Conservation (phyloP, 2,888 invertebrate genomes). For the Tortricodes alternella region DNA sequence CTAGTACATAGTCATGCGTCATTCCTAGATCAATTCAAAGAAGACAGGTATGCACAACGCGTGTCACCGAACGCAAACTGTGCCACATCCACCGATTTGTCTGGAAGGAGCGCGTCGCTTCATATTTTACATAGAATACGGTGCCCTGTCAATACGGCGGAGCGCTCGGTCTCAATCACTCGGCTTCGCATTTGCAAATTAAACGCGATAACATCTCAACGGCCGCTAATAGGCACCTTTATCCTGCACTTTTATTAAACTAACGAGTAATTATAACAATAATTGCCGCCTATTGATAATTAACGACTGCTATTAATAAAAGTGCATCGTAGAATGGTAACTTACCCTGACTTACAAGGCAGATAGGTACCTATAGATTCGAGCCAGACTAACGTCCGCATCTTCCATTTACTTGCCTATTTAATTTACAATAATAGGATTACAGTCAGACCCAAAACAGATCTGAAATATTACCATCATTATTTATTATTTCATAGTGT, state of each 20-base stretch:
- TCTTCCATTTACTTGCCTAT: too few relatives aligned
- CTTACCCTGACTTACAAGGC: too few relatives aligned
- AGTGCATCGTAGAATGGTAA: too few relatives aligned
- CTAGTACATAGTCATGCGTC: neutral
- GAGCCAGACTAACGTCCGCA: too few relatives aligned
- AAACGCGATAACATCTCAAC: slow-evolving; percentile 59
- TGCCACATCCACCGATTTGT: slow-evolving; percentile 59
- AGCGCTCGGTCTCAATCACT: slow-evolving; percentile 74
- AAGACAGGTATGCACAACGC: neutral
- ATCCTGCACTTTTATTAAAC: slow-evolving; percentile 31
- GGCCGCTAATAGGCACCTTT: slow-evolving; percentile 32
- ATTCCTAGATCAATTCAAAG: neutral
- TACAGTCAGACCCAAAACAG: too few relatives aligned
- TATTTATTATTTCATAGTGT: too few relatives aligned
- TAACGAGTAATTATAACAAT: slow-evolving; percentile 2
- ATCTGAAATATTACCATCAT: too few relatives aligned
- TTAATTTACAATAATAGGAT: too few relatives aligned
- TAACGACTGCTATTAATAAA: neutral
- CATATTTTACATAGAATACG: slow-evolving; percentile 82
- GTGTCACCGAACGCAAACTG: slow-evolving; percentile 4
- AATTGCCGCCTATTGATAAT: neutral
- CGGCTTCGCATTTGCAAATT: slow-evolving; percentile 72
- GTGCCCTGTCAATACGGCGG: slow-evolving; percentile 65
- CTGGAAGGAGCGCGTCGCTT: slow-evolving; percentile 56
- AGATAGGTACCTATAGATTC: too few relatives aligned